Evolutionary conservation across 1,140 invertebrate genomes (phyloP).

Genomic region (Drosophila nigrodunni): DNA sequence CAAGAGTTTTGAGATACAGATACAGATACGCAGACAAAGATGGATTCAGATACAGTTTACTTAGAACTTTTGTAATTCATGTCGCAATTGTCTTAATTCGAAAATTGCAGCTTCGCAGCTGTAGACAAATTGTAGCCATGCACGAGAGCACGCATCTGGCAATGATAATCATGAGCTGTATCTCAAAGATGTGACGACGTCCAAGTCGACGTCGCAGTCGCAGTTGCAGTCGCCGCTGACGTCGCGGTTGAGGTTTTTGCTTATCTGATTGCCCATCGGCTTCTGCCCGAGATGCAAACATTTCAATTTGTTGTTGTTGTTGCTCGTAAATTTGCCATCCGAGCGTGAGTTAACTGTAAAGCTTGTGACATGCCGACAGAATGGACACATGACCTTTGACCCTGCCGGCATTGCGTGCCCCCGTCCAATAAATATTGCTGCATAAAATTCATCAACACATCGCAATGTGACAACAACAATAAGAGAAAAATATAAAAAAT

Average conservation of each 20-base stretch:
- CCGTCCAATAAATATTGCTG: slow-evolving; percentile 31
- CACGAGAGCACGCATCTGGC: slow-evolving; percentile 67
- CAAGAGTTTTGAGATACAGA: slow-evolving; percentile 14
- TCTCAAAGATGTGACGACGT: slow-evolving; percentile 21
- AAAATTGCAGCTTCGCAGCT: slow-evolving; percentile 72
- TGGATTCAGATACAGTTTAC: slow-evolving; percentile 23
- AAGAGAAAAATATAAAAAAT: background rate
- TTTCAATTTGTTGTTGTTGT: background rate
- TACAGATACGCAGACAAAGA: slow-evolving; percentile 7
- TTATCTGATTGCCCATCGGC: slow-evolving; percentile 36
- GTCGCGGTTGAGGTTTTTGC: background rate
- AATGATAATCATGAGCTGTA: slow-evolving; percentile 57
- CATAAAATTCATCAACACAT: slow-evolving; percentile 30
- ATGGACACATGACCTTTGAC: slow-evolving; percentile 68
- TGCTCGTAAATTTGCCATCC: slow-evolving; percentile 25
- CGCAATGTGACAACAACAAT: slow-evolving; percentile 1
- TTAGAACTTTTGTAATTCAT: slow-evolving; percentile 56
- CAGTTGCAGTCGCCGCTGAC: background rate
- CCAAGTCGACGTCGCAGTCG: background rate
- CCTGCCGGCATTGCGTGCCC: slow-evolving; percentile 51
- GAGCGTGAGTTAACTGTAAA: slow-evolving; percentile 14
- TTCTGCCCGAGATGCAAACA: background rate
- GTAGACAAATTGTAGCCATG: slow-evolving; percentile 71
- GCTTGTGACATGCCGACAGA: slow-evolving; percentile 41
- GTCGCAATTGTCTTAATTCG: slow-evolving; percentile 79